A percentile compares a stretch with the other conserved stretches of the same genome.
Evolutionary conservation across 2,797 vertebrate genomes (phyloP).

Genomic region (Trichosurus vulpecula): DNA sequence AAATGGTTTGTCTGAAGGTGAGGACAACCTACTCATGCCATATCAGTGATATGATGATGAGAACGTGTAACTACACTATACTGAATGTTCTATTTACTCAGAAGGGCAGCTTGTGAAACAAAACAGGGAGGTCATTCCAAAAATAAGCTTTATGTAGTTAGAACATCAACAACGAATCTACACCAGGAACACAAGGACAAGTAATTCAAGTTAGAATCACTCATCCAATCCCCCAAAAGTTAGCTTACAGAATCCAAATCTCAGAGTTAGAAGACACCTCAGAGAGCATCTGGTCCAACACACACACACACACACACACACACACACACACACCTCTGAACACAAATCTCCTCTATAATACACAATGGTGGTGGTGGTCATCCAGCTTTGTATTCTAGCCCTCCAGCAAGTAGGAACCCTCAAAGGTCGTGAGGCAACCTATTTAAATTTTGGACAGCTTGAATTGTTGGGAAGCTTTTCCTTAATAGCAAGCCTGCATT

Average conservation of each 20-base stretch:
- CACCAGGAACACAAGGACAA: background rate
- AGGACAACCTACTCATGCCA: background rate
- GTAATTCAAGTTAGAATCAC: background rate
- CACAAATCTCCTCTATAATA: background rate
- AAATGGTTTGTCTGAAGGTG: background rate
- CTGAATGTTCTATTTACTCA: background rate
- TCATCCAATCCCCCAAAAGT: background rate
- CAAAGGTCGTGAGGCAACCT: background rate
- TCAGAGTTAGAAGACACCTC: background rate
- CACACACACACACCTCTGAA: background rate
- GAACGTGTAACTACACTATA: background rate
- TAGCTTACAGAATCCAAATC: background rate
- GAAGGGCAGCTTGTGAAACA: background rate
- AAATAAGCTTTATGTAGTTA: background rate
- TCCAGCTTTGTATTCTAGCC: background rate
- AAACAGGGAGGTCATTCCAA: background rate
- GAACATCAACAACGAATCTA: background rate
- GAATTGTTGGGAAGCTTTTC: background rate
- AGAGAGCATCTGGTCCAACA: background rate
- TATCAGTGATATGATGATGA: background rate
- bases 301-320: no score
- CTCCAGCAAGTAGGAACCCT: background rate
- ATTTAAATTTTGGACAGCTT: background rate
- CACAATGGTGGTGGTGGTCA: background rate
- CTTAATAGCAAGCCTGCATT: background rate